Evolutionary conservation across 23 tunicate species (phyloP).

Genomic region (Ascidia mentula): DNA sequence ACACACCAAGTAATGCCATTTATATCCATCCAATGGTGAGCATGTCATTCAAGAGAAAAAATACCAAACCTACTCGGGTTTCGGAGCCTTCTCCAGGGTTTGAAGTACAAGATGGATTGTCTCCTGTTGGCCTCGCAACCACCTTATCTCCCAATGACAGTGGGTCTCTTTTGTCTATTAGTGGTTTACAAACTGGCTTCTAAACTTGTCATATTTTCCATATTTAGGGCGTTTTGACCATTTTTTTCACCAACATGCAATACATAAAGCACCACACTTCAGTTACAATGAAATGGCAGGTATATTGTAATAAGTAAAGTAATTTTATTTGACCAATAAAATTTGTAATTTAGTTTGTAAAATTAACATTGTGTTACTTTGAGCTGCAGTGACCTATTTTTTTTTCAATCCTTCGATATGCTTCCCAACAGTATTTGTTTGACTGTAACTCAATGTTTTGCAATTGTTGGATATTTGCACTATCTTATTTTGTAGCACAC

Average conservation of each 20-base stretch:
- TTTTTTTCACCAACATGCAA: conserved; percentile 4
- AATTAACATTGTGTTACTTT: too few species aligned
- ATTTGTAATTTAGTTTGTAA: too few species aligned
- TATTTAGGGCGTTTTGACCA: conserved; percentile 3
- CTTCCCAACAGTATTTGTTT: too few species aligned
- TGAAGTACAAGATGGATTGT: neutral
- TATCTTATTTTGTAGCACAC: neutral
- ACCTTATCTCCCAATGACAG: conserved; percentile 1
- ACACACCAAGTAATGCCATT: too few species aligned
- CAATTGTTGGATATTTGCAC: neutral
- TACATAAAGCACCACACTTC: neutral
- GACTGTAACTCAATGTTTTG: too few species aligned
- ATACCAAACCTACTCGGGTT: conserved; percentile 50
- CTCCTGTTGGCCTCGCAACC: neutral
- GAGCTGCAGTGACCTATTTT: too few species aligned
- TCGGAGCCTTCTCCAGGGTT: conserved; percentile 16
- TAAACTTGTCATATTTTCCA: too few species aligned
- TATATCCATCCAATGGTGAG: neutral
- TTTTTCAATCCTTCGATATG: too few species aligned
- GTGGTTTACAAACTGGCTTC: too few species aligned
- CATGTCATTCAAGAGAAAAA: conserved; percentile 70
- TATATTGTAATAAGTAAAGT: too few species aligned
- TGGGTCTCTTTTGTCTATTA: neutral
- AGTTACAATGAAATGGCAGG: conserved; percentile 4
- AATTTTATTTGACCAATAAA: too few species aligned